phyloP scores from a whole-genome alignment of 2,888 invertebrate genomes.

The Folsomia candida region DNA sequence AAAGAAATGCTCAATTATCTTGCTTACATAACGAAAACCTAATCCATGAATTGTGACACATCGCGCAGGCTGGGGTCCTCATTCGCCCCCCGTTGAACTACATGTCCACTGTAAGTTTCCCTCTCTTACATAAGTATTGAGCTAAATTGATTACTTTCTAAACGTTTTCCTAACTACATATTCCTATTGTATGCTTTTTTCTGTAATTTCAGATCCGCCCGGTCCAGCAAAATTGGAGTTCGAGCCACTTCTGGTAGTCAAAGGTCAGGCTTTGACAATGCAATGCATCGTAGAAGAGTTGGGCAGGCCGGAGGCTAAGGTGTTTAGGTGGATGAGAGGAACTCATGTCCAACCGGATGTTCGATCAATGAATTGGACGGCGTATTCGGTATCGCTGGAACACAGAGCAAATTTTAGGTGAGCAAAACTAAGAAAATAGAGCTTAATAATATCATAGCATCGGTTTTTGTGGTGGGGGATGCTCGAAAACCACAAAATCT shows the following conservation, averaged over 20 bases:
- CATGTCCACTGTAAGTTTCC: constrained; percentile 72
- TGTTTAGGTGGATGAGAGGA: constrained; percentile 78
- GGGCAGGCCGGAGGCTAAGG: constrained; percentile 68
- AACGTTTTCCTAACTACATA: constrained; percentile 17
- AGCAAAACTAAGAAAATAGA: no score
- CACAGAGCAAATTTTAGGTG: constrained; percentile 74
- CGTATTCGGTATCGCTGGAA: constrained; percentile 78
- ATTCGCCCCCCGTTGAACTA: constrained; percentile 73
- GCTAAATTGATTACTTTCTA: constrained; percentile 8
- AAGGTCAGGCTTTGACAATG: constrained; percentile 77
- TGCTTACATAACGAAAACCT: no score
- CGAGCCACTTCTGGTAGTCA: constrained; percentile 73
- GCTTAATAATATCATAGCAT: not conserved
- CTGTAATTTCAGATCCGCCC: constrained; percentile 67
- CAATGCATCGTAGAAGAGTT: constrained; percentile 78
- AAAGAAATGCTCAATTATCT: no score
- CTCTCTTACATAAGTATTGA: not conserved
- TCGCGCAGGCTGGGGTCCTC: constrained; percentile 75
- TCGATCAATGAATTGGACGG: constrained; percentile 72
- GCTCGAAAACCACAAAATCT: no score
- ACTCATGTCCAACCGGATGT: constrained; percentile 71
- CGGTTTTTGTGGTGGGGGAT: no score
- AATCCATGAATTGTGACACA: no score
- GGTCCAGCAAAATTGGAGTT: constrained; percentile 75
- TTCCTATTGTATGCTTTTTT: constrained; percentile 18